These are phyloP conservation scores for Gymnoscopelus microlampas DNA, from an alignment of 2,797 vertebrate genomes.

Conservation along the genomic window DNA sequence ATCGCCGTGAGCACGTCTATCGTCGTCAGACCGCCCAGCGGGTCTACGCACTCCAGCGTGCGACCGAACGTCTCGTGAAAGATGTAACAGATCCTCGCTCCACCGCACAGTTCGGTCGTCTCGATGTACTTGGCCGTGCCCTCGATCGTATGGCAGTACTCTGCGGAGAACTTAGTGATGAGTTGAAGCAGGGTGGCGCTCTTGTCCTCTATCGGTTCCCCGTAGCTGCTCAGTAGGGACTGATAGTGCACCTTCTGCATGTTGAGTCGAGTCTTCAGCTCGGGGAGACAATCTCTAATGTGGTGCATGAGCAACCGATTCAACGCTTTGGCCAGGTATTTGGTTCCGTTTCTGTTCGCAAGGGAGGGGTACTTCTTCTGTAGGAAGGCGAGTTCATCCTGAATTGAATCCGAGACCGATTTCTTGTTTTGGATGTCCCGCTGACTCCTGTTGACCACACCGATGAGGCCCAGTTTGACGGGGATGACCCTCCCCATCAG, in stretches of 20 bases:
- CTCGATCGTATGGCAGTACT: slow-evolving; percentile 98
- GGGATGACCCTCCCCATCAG: slow-evolving; percentile 97
- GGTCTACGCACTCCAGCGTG: slow-evolving; percentile 96
- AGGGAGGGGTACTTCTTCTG: slow-evolving; percentile 98
- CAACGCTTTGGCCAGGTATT: slow-evolving; percentile 94
- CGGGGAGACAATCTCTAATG: slow-evolving; percentile 96
- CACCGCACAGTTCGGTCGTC: slow-evolving; percentile 97
- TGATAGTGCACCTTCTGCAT: slow-evolving; percentile 96
- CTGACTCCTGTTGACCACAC: slow-evolving; percentile 99
- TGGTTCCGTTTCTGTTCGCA: slow-evolving; percentile 96
- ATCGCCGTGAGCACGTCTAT: slow-evolving; percentile 98
- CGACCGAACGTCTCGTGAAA: slow-evolving; percentile 98
- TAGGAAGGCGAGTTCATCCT: slow-evolving; percentile 94
- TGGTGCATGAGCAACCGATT: slow-evolving; percentile 98
- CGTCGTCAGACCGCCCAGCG: slow-evolving; percentile 93
- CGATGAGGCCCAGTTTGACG: slow-evolving; percentile 97
- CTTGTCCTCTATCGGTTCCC: slow-evolving; percentile 94
- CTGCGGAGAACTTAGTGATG: slow-evolving; percentile 98
- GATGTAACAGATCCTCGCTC: slow-evolving; percentile 97
- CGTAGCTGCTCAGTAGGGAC: slow-evolving; percentile 94
- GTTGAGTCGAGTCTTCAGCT: slow-evolving; percentile 97
- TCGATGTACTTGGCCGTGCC: slow-evolving; percentile 99
- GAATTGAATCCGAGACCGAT: slow-evolving; percentile 89
- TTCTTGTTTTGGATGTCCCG: slow-evolving; percentile 98
- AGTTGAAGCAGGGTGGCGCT: slow-evolving; percentile 96